These are phyloP conservation scores for Zapornia atra DNA, from an alignment of 2,113 vertebrate genomes.

Conservation along the genomic window DNA sequence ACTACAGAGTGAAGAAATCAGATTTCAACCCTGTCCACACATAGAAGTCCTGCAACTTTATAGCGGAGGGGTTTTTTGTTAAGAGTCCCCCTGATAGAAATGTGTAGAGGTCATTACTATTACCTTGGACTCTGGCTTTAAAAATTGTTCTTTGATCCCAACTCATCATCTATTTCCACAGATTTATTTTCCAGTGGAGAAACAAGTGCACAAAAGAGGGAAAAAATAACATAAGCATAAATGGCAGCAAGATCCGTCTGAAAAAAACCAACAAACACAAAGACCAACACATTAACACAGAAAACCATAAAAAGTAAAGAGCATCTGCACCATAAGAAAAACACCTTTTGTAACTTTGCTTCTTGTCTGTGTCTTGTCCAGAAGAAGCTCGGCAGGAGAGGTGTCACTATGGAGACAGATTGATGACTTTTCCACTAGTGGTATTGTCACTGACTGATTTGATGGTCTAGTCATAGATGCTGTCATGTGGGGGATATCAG, in stretches of 20 bases:
- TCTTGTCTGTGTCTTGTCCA: not conserved
- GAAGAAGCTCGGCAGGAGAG: not conserved
- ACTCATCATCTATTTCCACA: not conserved
- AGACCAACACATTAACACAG: rapidly evolving
- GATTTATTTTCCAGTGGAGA: not conserved
- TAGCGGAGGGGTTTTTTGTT: not conserved
- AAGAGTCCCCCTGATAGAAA: not conserved
- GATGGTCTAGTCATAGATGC: not conserved
- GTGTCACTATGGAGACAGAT: not conserved
- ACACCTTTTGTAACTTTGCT: not conserved
- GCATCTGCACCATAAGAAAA: not conserved
- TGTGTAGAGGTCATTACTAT: not conserved
- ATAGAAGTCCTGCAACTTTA: not conserved
- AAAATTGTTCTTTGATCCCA: not conserved
- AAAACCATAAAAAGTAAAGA: not conserved
- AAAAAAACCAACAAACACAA: not conserved
- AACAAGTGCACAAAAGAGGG: not conserved
- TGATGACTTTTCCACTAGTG: not conserved
- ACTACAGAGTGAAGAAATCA: not conserved
- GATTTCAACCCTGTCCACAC: not conserved
- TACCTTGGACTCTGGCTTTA: not conserved
- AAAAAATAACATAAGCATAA: not conserved
- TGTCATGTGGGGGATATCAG: not conserved
- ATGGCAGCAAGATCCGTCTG: not conserved
- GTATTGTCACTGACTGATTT: not conserved